Evolutionary conservation across 2,113 vertebrate species (phyloP).

Genomic region (Physeter macrocephalus): DNA sequence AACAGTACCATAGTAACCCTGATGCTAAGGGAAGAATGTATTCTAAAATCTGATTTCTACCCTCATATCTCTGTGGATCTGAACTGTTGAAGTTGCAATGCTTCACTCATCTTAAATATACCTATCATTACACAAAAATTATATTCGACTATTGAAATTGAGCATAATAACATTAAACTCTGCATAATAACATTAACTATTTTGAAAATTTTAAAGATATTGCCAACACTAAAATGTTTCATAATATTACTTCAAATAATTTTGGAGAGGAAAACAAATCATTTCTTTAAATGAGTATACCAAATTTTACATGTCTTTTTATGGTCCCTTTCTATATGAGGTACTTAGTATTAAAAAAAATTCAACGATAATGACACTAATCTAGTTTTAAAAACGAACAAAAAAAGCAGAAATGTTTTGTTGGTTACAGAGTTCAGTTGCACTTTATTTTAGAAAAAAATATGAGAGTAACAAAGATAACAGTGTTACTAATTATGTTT

Average conservation of each 20-base stretch:
- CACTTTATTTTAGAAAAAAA: slow-evolving; percentile 47
- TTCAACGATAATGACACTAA: not conserved
- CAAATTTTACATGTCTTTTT: not conserved
- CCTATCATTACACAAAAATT: not conserved
- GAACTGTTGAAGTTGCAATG: not conserved
- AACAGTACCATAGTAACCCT: not conserved
- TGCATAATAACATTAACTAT: not conserved
- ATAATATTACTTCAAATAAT: not conserved
- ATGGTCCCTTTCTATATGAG: not conserved
- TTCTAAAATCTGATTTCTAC: slow-evolving; percentile 25
- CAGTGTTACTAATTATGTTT: not conserved
- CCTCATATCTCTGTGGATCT: not conserved
- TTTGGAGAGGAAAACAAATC: not conserved
- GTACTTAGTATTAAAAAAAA: not conserved
- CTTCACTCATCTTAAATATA: not conserved
- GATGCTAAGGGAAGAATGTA: not conserved
- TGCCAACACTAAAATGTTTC: not conserved
- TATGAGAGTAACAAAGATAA: not conserved
- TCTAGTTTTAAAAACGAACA: slow-evolving; percentile 12
- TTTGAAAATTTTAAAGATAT: slow-evolving; percentile 1
- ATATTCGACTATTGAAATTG: not conserved
- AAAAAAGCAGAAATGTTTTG: not conserved
- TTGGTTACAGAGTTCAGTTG: not conserved
- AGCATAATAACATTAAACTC: not conserved
- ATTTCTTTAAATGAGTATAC: not conserved